A percentile compares a stretch with the other conserved stretches of the same genome.
phyloP scores from a whole-genome alignment of 2,888 invertebrate species.

The Rhagonycha fulva region DNA sequence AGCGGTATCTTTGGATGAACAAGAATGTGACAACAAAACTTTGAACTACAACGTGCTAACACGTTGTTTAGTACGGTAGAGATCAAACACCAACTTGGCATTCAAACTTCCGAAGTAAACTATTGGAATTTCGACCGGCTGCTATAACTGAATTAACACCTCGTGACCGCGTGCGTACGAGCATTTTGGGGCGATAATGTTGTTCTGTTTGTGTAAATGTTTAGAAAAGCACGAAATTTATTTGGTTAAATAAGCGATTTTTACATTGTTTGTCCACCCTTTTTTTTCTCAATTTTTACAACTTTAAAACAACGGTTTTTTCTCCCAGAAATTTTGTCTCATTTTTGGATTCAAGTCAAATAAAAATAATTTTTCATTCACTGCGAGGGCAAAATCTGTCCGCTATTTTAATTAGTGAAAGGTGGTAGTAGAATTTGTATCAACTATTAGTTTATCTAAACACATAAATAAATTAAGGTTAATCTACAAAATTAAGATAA shows the following conservation, averaged over 20 bases:
- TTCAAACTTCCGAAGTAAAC: constrained; percentile 29
- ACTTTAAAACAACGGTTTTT: neutral
- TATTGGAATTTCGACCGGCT: constrained; percentile 31
- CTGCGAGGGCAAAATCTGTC: neutral
- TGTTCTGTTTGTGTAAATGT: constrained; percentile 11
- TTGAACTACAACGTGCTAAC: constrained; percentile 24
- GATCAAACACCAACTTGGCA: constrained; percentile 29
- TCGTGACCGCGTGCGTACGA: constrained; percentile 30
- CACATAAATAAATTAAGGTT: neutral
- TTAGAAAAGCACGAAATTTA: neutral
- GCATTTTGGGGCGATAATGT: constrained; percentile 21
- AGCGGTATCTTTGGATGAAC: constrained; percentile 9
- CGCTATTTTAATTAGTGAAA: neutral
- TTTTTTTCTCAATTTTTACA: neutral
- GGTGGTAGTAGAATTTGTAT: neutral
- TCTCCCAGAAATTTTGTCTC: too few relatives aligned
- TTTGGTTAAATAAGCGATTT: neutral
- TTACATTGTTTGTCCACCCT: neutral
- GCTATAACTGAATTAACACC: constrained; percentile 30
- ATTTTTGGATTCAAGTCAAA: too few relatives aligned
- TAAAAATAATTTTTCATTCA: neutral
- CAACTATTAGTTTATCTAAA: neutral
- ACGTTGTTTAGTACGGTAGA: constrained; percentile 24
- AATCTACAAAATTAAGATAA: neutral
- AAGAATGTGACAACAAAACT: constrained; percentile 27